Evolutionary conservation across 2,888 invertebrate species (phyloP), one percentile per base, ranked within the genome.

Genomic region (Metallyticus violacea): DNA sequence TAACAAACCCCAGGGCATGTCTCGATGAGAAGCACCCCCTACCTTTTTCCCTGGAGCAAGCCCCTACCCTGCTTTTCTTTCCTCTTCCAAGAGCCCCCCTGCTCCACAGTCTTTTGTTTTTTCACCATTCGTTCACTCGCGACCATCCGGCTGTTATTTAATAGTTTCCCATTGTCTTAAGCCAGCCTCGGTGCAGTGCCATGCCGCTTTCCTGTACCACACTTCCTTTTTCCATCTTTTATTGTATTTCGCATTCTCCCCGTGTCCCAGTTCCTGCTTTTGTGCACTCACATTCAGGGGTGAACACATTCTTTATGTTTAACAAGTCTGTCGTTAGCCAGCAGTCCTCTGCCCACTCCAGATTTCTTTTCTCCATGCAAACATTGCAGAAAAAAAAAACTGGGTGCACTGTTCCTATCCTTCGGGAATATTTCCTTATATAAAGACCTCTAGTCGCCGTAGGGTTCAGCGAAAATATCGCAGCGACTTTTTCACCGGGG

Each of bases 121-220:
- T 83, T 83, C 83, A 83, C 29, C 28, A 83, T 83, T 83, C 77
- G 28, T 83, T 77, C 77, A 28, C 83, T 83, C 83, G 29, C 83
- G 76, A 27, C 83, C 83, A 83, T 83, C 83, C 83, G 83, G 83
- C 77, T 83, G 76, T 77, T 77, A 83, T 83, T 83, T 83, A 77
- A 77, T 83, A 83, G 83, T 77, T 83, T 77, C 28, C 76, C 77
- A 77, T 83, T 83, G 83, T 83, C 83, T 83, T 83, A 83, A 77
- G 76, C 28, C 27, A 29, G 77, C 6, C n/a, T 30, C 81, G 29
- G 28, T 28, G 80, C 80, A 62, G 40, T 62, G 40, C 40, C 40
- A 62, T 62, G 40, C 40, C 40, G 40, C 40, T 62, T 62, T 62
- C 40, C 40, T 62, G 40, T 62, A 62, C 40, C 40, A 77, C 77